phyloP scores from a whole-genome alignment of 2,113 vertebrate genomes.

The Lucifuga dentata region DNA sequence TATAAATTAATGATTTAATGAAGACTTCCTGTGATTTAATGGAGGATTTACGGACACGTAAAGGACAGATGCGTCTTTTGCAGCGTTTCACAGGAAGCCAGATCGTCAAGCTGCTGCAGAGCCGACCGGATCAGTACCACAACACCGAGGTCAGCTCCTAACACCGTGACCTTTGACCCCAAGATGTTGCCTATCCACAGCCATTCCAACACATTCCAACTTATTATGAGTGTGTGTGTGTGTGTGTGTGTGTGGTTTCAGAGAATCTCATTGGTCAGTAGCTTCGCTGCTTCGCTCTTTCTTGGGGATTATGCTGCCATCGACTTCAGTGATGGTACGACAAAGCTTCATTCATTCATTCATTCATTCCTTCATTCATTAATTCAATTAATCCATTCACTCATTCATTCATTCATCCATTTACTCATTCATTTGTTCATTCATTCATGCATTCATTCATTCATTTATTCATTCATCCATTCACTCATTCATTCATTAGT shows the following conservation, averaged over 20 bases:
- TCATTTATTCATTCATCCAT: too few species aligned
- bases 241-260: slow-evolving; percentile 67
- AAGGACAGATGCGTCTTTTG: too few species aligned
- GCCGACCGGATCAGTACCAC: slow-evolving; percentile 81
- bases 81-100: slow-evolving; percentile 98
- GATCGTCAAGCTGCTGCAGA: slow-evolving; percentile 90
- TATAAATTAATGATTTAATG: too few species aligned
- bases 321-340: slow-evolving; percentile 93
- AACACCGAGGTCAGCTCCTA: slow-evolving; percentile 89
- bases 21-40: too few species aligned
- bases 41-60: too few species aligned
- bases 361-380: neutral
- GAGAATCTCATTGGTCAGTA: slow-evolving; percentile 97
- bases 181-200: neutral
- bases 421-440: too few species aligned
- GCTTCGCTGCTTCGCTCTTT: slow-evolving; percentile 94
- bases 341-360: neutral
- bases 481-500: too few species aligned
- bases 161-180: slow-evolving; percentile 63
- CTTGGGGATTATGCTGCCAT: slow-evolving; percentile 89
- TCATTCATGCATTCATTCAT: too few species aligned
- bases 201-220: too few species aligned
- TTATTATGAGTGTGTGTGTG: slow-evolving; percentile 9
- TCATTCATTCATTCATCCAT: too few species aligned
- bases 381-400: too few species aligned